Evolutionary conservation across 2,797 vertebrate species (phyloP).

Genomic region (Phataginus tetradactyla): DNA sequence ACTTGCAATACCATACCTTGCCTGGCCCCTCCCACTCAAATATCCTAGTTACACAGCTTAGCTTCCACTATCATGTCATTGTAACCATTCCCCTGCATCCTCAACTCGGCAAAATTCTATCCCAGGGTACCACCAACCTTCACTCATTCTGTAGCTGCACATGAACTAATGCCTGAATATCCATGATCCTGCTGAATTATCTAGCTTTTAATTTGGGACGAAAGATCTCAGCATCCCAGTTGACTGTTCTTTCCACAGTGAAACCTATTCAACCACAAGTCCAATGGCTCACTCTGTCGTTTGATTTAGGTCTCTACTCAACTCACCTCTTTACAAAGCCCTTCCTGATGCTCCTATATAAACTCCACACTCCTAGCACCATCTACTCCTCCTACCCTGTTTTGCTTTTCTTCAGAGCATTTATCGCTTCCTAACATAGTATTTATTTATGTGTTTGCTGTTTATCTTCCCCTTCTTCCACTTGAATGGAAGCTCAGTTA

Average conservation of each 20-base stretch:
- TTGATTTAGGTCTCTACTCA: not conserved
- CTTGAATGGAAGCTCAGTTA: not conserved
- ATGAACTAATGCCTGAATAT: not conserved
- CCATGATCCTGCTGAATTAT: not conserved
- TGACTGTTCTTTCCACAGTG: not conserved
- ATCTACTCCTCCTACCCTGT: not conserved
- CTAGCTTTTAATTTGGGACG: not conserved
- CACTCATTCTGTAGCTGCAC: not conserved
- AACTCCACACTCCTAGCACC: not conserved
- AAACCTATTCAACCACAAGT: not conserved
- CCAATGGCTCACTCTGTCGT: not conserved
- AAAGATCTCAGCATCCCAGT: not conserved
- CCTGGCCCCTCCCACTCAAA: not conserved
- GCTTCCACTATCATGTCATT: not conserved
- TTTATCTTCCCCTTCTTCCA: not conserved
- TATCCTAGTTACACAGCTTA: no score
- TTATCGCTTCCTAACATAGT: not conserved
- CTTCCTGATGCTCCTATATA: not conserved
- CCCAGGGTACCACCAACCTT: not conserved
- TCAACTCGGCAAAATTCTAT: not conserved
- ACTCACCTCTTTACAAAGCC: not conserved
- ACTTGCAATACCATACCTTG: not conserved
- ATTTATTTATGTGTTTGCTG: not conserved
- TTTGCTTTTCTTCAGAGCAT: not conserved
- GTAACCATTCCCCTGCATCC: not conserved